These are phyloP conservation scores for Chaetoderma sp. DNA, from an alignment of 2,888 invertebrate species.

Conservation along the genomic window DNA sequence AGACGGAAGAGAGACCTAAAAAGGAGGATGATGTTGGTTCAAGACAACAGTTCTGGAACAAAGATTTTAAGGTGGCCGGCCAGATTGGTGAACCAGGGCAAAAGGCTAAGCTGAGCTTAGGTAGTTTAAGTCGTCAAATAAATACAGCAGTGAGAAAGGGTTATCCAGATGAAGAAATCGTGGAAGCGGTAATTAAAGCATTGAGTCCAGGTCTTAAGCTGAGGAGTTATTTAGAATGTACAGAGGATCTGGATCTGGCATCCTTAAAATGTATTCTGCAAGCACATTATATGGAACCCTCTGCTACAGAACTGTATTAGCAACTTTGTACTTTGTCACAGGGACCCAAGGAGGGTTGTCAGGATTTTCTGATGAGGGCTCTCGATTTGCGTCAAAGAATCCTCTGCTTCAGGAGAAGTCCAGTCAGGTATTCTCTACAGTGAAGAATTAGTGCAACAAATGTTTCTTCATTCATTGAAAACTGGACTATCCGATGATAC, in stretches of 20 bases:
- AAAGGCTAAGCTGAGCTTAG: not conserved
- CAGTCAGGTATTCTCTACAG: slow-evolving; percentile 5
- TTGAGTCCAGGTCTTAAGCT: not conserved
- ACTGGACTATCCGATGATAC: slow-evolving; percentile 2
- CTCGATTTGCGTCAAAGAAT: slow-evolving; percentile 14
- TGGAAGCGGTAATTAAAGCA: not conserved
- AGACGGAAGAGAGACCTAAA: too few relatives aligned
- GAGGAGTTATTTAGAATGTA: slow-evolving; percentile 5
- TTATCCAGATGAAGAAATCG: not conserved
- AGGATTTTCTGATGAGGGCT: slow-evolving; percentile 13
- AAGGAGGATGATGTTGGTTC: too few relatives aligned
- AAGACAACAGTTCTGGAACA: not conserved
- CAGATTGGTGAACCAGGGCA: not conserved
- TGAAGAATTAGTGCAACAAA: slow-evolving; percentile 2
- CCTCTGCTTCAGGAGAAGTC: slow-evolving; percentile 4
- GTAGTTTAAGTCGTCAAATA: not conserved
- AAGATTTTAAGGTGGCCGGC: not conserved
- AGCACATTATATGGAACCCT: slow-evolving; percentile 5
- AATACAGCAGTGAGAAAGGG: not conserved
- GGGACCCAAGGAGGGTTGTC: slow-evolving; percentile 3
- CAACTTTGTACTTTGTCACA: slow-evolving; percentile 11
- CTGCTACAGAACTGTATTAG: slow-evolving; percentile 19
- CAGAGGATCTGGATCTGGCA: not conserved
- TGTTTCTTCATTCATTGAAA: slow-evolving; percentile 5
- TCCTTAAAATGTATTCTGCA: not conserved